Evolutionary conservation across 2,888 invertebrate genomes (phyloP), one percentile per base, ranked within the genome.

Genomic region (Agriopis aurantiaria): DNA sequence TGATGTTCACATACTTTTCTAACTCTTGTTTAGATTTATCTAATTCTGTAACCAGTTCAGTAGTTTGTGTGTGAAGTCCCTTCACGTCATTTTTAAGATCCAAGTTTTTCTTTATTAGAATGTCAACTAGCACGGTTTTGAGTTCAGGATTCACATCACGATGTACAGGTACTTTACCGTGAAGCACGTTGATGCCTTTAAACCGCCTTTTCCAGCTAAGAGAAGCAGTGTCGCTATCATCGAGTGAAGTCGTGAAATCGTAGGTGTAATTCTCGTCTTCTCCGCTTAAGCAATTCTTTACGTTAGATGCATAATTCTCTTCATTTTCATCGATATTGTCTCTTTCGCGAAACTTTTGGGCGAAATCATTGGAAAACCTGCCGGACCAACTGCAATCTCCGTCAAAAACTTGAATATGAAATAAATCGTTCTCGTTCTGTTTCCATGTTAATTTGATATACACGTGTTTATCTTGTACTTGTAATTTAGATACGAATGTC

Each of bases 131-230:
- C 1, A 56, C 40, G 33, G 87, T 81, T 78, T 87, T 89, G 2
- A 81, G 74, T 58, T 76, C 76, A 8, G 74, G 33, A 9, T 11
- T 57, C 33, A 69, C 49, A 59, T 85, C 86, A 12, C 70, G 78
- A 14, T 76, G 71, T 8, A 92, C 65, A 3, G 77, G 73, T 0
- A 92, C 83, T 11, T 78, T 80, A 3, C 92, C 92, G 71, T 91
- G 85, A 12, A 82, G 57, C 48, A 86, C 68, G 8, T 77, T 64
- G 8, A 79, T 83, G 7, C 82, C 84, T 41, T 83, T 79, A 61
- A 81, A 87, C 65, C 70, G 81, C 69, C 83, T 91, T 68, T 86
- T 89, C 91, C 91, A 92, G 60, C 69, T 79, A 71, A 92, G 91
- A 14, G 66, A 80, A 0, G 85, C 86, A 3, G 72, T 55, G 14